A percentile compares a stretch with the other conserved stretches of the same genome.
These are phyloP conservation scores for Numida meleagris DNA, from an alignment of 2,113 vertebrate genomes.

Conservation along the genomic window DNA sequence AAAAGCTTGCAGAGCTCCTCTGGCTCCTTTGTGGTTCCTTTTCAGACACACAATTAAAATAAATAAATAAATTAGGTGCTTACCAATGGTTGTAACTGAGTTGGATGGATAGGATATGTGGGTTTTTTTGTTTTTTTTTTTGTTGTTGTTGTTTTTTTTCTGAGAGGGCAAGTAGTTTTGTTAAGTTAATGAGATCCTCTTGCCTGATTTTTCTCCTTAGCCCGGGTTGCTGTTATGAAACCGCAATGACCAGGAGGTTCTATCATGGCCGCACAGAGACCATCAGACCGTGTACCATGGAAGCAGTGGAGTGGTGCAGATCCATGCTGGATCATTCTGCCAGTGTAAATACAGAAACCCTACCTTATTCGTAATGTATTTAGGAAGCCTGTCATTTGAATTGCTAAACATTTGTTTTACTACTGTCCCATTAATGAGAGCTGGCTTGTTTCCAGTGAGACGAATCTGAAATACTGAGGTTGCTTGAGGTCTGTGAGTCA, in stretches of 20 bases:
- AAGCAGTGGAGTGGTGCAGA: constrained; percentile 89
- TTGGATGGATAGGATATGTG: neutral
- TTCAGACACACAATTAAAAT: neutral
- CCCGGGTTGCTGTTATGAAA: constrained; percentile 94
- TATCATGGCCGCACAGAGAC: constrained; percentile 97
- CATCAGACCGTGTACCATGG: constrained; percentile 87
- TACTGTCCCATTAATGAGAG: neutral
- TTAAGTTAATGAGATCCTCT: neutral
- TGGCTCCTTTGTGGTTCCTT: neutral
- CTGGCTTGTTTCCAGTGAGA: neutral
- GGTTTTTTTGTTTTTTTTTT: neutral
- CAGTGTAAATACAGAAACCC: constrained; percentile 72
- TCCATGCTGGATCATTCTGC: constrained; percentile 85
- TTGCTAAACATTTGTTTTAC: neutral
- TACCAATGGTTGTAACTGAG: neutral
- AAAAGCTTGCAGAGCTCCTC: neutral
- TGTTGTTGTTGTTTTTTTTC: too few species aligned
- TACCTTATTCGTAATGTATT: neutral
- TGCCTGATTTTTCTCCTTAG: constrained; percentile 68
- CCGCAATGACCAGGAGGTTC: constrained; percentile 90
- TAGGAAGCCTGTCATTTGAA: neutral
- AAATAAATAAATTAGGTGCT: neutral
- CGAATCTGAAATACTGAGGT: neutral
- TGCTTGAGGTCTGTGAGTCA: neutral
- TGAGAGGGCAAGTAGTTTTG: neutral